phyloP scores from a whole-genome alignment of 2,113 vertebrate genomes.

The Phrynosoma blainvillii region DNA sequence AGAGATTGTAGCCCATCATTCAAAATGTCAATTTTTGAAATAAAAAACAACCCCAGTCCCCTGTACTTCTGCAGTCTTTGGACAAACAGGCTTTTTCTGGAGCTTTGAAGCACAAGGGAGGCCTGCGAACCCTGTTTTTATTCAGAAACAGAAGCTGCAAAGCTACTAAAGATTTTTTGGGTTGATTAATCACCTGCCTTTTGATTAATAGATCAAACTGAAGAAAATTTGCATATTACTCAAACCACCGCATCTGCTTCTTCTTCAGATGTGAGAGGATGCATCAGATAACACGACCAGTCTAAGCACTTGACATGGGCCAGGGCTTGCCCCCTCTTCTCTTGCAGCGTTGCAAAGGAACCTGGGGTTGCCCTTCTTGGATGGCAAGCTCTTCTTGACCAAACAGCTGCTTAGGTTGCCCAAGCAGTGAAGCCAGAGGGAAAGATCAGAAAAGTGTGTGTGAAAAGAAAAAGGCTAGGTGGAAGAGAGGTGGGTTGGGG shows the following conservation, averaged over 20 bases:
- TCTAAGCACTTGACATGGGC: neutral
- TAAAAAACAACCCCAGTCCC: too few relatives aligned
- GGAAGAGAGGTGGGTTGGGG: neutral
- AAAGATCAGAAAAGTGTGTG: too few relatives aligned
- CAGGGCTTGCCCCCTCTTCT: too few relatives aligned
- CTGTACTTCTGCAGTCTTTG: too few relatives aligned
- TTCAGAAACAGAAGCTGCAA: neutral
- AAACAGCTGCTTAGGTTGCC: too few relatives aligned
- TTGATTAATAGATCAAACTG: conserved; percentile 14
- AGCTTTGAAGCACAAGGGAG: neutral
- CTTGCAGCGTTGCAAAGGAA: too few relatives aligned
- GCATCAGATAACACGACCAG: conserved; percentile 4
- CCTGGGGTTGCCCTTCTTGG: neutral
- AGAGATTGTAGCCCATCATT: neutral
- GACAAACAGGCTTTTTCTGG: too few relatives aligned
- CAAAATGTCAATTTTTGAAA: neutral
- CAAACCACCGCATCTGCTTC: neutral
- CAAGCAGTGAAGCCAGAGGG: neutral
- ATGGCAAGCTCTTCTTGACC: too few relatives aligned
- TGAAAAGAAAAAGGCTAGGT: neutral
- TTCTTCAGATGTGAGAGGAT: neutral
- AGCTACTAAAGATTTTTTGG: neutral
- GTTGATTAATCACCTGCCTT: conserved; percentile 2
- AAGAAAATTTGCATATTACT: neutral
- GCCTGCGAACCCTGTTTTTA: neutral